Evolutionary conservation across 2,113 vertebrate species (phyloP).

Genomic region (Cynocephalus volans): DNA sequence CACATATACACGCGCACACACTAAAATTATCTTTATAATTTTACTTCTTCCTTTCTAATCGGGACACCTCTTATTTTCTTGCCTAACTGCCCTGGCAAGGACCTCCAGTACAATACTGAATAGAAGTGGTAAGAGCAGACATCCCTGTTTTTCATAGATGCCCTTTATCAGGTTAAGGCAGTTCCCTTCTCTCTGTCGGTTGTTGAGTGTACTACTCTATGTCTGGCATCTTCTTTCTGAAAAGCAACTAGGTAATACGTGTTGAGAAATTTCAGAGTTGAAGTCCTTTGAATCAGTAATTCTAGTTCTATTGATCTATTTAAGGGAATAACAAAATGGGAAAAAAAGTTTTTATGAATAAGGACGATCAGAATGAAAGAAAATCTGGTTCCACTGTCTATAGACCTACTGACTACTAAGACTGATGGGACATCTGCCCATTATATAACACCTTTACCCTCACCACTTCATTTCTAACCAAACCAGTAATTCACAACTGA

Average conservation of each 20-base stretch:
- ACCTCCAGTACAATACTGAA: not conserved
- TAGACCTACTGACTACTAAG: not conserved
- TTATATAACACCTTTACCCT: not conserved
- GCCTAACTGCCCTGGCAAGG: not conserved
- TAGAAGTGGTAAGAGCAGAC: not conserved
- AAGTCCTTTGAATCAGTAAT: not conserved
- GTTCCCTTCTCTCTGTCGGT: not conserved
- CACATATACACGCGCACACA: not conserved
- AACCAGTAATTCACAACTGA: not conserved
- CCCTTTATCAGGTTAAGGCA: not conserved
- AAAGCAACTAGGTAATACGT: not conserved
- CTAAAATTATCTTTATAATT: not conserved
- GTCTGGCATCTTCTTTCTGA: not conserved
- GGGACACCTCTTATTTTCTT: slow-evolving; percentile 33
- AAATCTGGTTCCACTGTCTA: not conserved
- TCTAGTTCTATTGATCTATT: slow-evolving; percentile 13
- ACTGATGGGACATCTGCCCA: not conserved
- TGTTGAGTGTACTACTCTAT: not conserved
- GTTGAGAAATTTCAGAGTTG: slow-evolving; percentile 15
- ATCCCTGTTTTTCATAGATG: not conserved
- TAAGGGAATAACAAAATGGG: not conserved
- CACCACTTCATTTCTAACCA: not conserved
- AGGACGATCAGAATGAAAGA: not conserved
- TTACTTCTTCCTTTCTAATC: slow-evolving; percentile 34
- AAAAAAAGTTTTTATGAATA: not conserved